phyloP scores from a whole-genome alignment of 2,113 vertebrate genomes.

The Lasiurus borealis region DNA sequence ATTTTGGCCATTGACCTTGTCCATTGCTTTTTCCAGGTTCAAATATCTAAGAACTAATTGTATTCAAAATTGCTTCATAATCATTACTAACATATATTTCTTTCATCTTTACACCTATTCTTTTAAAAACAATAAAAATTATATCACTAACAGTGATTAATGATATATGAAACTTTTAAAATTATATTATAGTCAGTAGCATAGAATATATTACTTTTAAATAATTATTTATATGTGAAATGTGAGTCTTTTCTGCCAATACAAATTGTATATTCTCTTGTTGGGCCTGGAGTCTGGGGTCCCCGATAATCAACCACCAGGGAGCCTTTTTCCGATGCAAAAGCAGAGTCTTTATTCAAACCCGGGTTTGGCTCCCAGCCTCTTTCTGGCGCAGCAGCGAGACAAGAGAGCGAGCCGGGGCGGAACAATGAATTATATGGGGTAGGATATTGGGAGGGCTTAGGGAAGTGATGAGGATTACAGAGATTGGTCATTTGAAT shows the following conservation, averaged over 20 bases:
- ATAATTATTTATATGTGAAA: not conserved
- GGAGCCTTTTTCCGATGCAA: no score
- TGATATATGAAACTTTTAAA: not conserved
- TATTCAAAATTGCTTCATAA: not conserved
- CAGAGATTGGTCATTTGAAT: no score
- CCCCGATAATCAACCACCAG: no score
- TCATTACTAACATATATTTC: not conserved
- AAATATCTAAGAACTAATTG: not conserved
- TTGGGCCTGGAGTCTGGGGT: no score
- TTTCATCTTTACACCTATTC: not conserved
- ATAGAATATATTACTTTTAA: not conserved
- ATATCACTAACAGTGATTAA: not conserved
- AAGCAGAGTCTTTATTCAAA: no score
- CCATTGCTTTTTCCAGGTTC: not conserved
- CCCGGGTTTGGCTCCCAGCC: no score
- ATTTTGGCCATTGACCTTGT: not conserved
- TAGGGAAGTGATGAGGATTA: no score
- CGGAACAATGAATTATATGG: no score
- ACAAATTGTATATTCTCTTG: not conserved
- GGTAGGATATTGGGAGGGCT: no score
- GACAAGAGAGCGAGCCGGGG: no score
- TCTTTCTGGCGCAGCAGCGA: no score
- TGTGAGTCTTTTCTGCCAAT: not conserved
- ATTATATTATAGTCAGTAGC: slow-evolving; percentile 15
- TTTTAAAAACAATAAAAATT: not conserved